Evolutionary conservation across 2,113 vertebrate genomes (phyloP), one percentile per base, ranked within the genome.

Genomic region (Vimba vimba): DNA sequence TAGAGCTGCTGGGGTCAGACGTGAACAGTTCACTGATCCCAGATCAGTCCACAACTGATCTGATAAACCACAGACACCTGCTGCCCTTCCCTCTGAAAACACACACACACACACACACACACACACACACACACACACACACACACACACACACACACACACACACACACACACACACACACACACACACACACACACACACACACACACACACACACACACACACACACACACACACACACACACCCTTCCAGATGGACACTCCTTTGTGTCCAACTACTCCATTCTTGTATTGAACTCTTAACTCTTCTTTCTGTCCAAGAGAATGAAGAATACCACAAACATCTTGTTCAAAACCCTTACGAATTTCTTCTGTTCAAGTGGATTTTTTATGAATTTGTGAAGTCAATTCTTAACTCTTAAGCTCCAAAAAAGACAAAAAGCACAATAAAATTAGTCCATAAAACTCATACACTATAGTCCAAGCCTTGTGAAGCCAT

Each of bases 41-140:
- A 50, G 82, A 82, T 77, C 85, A 71, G 88, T n/a, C 82, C 43
- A 69, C 6, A 15, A 17, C 87, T 7, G 25, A 85, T 27, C 33
- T 78, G 76, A 78, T 83, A 60, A 33, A 11, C 17, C 74, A 59
- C 45, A 80, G 89, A 82, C 91, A 91, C 89, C 90, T 92, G 91
- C 89, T 87, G 87, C 84, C 59, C 79, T 82, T 27, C 64, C 27
- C 84, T 55, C 9, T 52, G 33, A 12, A 62, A 0, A 52, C 50
- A 47, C 45, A 47, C 45, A 47, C 43, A 43, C 43, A 43, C 43
- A 43, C 43, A 47, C 45, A 47, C 45, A 47, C 45, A 47, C 45
- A 47, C 45, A 47, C 45, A 47, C 45, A 47, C 45, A 47, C 45
- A 47, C 45, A 47, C 45, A 47, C 45, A 11, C 45, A 47, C 45